Evolutionary conservation across 2,113 vertebrate genomes (phyloP).

Genomic region (Mungos mungo): DNA sequence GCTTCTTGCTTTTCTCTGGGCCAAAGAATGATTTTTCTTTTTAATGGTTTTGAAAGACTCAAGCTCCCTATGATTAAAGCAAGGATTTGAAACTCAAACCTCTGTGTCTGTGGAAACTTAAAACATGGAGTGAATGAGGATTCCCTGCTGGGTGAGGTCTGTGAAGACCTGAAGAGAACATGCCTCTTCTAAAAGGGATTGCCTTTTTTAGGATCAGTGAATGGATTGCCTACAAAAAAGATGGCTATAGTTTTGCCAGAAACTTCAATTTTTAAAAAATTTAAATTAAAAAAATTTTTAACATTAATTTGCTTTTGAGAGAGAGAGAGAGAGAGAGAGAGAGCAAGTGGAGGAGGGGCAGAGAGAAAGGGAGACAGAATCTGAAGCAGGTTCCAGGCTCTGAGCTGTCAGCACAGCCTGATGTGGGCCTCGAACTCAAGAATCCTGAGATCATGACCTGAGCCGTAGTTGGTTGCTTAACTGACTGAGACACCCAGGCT

Average conservation of each 20-base stretch:
- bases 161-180: neutral
- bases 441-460: no score
- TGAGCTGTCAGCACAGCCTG: no score
- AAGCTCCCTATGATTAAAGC: neutral
- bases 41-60: neutral
- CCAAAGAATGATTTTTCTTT: neutral
- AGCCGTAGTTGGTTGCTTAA: no score
- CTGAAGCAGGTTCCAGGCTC: no score
- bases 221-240: neutral
- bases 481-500: no score
- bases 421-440: no score
- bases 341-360: no score
- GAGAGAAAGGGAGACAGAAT: no score
- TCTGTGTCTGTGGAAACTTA: neutral
- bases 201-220: neutral
- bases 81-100: constrained; percentile 6
- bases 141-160: neutral
- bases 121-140: neutral
- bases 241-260: neutral
- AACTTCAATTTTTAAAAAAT: neutral
- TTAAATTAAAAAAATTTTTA: no score
- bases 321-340: no score
- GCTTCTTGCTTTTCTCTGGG: neutral
- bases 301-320: no score
- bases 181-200: neutral